A percentile compares a stretch with the other conserved stretches of the same genome.
These are phyloP conservation scores for Plagiodera versicolora DNA, from an alignment of 2,888 invertebrate genomes.

Conservation along the genomic window DNA sequence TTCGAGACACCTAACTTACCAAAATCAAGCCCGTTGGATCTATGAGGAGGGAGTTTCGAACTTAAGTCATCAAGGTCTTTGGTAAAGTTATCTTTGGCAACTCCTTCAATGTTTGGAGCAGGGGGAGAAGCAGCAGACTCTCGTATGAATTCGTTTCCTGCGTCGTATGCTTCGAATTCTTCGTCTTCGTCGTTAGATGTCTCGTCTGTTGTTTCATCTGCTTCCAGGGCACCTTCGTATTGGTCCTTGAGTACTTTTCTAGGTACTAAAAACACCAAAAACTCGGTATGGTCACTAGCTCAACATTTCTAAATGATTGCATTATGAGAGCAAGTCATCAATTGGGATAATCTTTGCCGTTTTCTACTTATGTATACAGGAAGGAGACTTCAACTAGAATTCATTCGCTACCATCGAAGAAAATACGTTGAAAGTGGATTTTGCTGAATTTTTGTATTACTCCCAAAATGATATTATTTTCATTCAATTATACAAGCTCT, in stretches of 20 bases:
- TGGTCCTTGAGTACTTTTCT: constrained; percentile 80
- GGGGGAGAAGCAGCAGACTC: constrained; percentile 63
- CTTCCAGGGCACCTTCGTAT: constrained; percentile 76
- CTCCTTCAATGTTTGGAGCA: constrained; percentile 58
- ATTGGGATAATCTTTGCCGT: too few relatives aligned
- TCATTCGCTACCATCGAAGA: too few relatives aligned
- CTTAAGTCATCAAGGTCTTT: constrained; percentile 45
- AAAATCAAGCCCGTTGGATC: constrained; percentile 46
- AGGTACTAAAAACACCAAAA: constrained; percentile 64
- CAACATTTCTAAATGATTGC: too few relatives aligned
- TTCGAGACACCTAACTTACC: constrained; percentile 40
- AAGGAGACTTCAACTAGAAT: too few relatives aligned
- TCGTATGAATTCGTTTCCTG: constrained; percentile 60
- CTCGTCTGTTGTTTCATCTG: constrained; percentile 67
- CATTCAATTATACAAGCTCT: too few relatives aligned
- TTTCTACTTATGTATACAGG: too few relatives aligned
- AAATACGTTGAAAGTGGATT: too few relatives aligned
- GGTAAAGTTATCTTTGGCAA: constrained; percentile 49
- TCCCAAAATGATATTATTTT: too few relatives aligned
- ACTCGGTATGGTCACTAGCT: too few relatives aligned
- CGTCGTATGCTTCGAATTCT: constrained; percentile 57
- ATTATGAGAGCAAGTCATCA: too few relatives aligned
- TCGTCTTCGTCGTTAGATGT: constrained; percentile 56
- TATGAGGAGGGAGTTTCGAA: constrained; percentile 45
- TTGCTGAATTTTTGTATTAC: too few relatives aligned